Percentiles rank a stretch among this genome's conserved stretches.
phyloP scores from a whole-genome alignment of 2,113 vertebrate species.

The Potamarius usumacintae region DNA sequence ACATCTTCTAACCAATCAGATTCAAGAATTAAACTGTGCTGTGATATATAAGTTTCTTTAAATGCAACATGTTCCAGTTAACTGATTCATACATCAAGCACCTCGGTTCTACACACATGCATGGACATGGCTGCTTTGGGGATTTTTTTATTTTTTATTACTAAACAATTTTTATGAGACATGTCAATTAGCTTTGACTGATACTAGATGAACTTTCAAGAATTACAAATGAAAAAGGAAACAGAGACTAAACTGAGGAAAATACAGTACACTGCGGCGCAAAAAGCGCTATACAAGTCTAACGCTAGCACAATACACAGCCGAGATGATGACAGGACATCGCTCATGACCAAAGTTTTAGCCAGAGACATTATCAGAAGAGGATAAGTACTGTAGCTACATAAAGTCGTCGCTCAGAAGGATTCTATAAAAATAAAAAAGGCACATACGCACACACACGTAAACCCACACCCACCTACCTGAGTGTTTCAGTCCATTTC shows the following conservation, averaged over 20 bases:
- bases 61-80: not conserved
- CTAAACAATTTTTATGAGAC: not conserved
- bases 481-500: slow-evolving; percentile 96
- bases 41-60: not conserved
- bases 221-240: not conserved
- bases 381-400: not conserved
- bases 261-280: not conserved
- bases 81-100: not conserved
- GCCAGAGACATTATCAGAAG: not conserved
- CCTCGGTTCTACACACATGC: not conserved
- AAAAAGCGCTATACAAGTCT: not conserved
- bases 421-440: not conserved
- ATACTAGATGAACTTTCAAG: not conserved
- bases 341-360: not conserved
- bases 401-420: not conserved
- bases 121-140: not conserved
- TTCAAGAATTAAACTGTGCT: not conserved
- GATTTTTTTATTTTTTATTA: too few species aligned
- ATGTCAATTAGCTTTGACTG: not conserved
- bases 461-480: slow-evolving; percentile 63
- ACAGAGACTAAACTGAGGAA: not conserved
- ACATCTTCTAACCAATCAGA: not conserved
- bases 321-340: too few species aligned
- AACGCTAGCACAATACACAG: not conserved
- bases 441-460: slow-evolving; percentile 13